Base-by-base conservation (phyloP, 2,113 vertebrate genomes). In the Spheniscus mendiculus region DNA sequence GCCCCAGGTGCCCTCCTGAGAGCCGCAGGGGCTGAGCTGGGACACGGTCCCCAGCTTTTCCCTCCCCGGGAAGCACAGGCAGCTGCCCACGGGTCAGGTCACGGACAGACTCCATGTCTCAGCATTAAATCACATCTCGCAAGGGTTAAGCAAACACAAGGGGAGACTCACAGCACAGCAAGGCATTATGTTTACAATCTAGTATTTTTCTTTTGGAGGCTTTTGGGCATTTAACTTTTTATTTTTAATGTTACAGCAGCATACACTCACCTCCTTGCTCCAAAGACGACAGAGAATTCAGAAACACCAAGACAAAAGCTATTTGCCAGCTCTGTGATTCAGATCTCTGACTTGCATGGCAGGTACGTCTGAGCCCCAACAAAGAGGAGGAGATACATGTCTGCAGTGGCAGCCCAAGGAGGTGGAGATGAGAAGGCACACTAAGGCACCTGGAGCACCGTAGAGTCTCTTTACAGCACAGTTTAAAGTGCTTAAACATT, bases 111-210 rank as follows among this genome's bases (percentile, higher is more conserved):
- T 82, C 40, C 3, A 1, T 5, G 30, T 58, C 44, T 90, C 63
- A n/a, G 59, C 0, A 0, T 52, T 78, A 52, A 70, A 65, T 30
- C 65, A 21, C 34, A 47, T 20, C 30, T 49, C 2, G 0, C 19
- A 29, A 82, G 65, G 32, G 30, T 38, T 49, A 61, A 36, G 45
- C 15, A 78, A 72, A 55, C 53, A 45, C 15, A 58, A 63, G 32
- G 17, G 7, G 50, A 86, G 12, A 56, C 6, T 12, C 0, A 0
- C 58, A 36, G 21, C 36, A 65, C 6, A 61, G 44, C 3, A 22
- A 74, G 34, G 19, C 45, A 27, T 44, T 36, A 40, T 16, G 22
- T 69, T 93, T 80, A 19, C 27, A 52, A 40, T 8, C 13, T 19
- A n/a, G 15, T 27, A 16, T 30, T 90, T 82, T 76, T 26, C 42